A percentile compares a stretch with the other conserved stretches of the same genome.
These are phyloP conservation scores for Luperina testacea DNA, from an alignment of 2,888 invertebrate genomes.

Conservation along the genomic window DNA sequence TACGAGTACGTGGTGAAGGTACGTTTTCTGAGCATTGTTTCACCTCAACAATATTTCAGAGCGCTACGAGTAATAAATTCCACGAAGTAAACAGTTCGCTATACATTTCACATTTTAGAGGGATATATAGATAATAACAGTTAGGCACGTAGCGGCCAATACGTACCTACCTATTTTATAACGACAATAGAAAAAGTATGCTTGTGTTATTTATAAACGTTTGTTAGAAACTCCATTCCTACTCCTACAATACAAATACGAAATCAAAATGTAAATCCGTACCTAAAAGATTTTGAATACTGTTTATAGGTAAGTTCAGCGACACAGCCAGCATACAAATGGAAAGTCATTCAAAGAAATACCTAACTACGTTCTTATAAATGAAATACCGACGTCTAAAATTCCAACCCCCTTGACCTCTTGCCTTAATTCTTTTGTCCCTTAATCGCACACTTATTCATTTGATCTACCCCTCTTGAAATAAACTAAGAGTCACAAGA, in stretches of 20 bases:
- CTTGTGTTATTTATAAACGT: neutral
- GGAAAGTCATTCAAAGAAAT: slow-evolving; percentile 39
- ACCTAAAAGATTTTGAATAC: slow-evolving; percentile 11
- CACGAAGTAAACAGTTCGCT: slow-evolving; percentile 14
- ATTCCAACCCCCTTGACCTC: slow-evolving; percentile 65
- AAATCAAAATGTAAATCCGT: slow-evolving; percentile 12
- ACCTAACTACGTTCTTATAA: slow-evolving; percentile 29
- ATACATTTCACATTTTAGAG: slow-evolving; percentile 6
- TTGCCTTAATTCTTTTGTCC: slow-evolving; percentile 70
- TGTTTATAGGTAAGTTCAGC: slow-evolving; percentile 17
- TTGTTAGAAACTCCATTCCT: neutral
- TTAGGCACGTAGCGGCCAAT: neutral
- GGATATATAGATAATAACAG: neutral
- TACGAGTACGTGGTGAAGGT: slow-evolving; percentile 4
- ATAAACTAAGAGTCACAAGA: slow-evolving; percentile 65
- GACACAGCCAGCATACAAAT: slow-evolving; percentile 32
- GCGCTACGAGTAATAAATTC: slow-evolving; percentile 25
- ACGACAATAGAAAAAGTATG: neutral
- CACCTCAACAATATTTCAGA: slow-evolving; percentile 50
- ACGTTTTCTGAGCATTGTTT: slow-evolving; percentile 35
- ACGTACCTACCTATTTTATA: neutral
- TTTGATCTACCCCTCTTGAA: slow-evolving; percentile 64
- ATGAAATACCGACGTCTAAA: slow-evolving; percentile 48
- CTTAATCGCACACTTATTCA: slow-evolving; percentile 73
- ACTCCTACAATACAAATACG: slow-evolving; percentile 20